Evolutionary conservation across 2,797 vertebrate species (phyloP), one percentile per base, ranked within the genome.

Genomic region (Helarctos malayanus): DNA sequence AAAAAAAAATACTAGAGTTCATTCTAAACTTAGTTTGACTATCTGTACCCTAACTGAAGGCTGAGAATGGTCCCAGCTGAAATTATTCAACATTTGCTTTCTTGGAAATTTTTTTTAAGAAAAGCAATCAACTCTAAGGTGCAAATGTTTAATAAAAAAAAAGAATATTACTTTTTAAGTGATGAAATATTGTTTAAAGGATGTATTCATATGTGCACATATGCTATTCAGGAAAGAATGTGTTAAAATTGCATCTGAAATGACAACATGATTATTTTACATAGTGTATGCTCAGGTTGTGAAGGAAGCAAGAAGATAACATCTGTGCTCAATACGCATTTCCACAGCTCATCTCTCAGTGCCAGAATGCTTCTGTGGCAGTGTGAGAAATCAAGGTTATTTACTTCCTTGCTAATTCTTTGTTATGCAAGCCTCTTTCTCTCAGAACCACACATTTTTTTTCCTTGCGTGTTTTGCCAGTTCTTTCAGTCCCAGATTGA

Each of bases 321-420:
- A 97, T 97, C 89, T 97, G 68, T 54, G 97, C 38, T 93, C 75
- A 81, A 27, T 95, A 94, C 92, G 6, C 82, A 71, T 96, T 96
- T 97, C 83, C 79, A 96, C 82, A 87, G 91, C 61, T 82, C 63
- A 57, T 96, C 85, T 38, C 56, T 83, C 75, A 91, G 91, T 32
- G 79, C 82, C 94, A 94, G 78, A 84, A 93, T n/a, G 94, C 86
- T 91, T 89, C 97, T 14, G 61, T 0, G 75, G 96, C 83, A 86
- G 54, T 57, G 27, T 56, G 65, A 96, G 86, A 93, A 95, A 96
- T 95, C 95, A 88, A 94, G 89, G 76, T 95, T 93, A 92, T 96
- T 96, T 95, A 88, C 65, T 84, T 95, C 32, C 87, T 93, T 92
- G 63, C 41, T 97, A 93, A 97, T 91, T 96, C 93, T 94, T 96